Evolutionary conservation across 2,888 invertebrate genomes (phyloP).

Genomic region (Leptinotarsa haldemani): DNA sequence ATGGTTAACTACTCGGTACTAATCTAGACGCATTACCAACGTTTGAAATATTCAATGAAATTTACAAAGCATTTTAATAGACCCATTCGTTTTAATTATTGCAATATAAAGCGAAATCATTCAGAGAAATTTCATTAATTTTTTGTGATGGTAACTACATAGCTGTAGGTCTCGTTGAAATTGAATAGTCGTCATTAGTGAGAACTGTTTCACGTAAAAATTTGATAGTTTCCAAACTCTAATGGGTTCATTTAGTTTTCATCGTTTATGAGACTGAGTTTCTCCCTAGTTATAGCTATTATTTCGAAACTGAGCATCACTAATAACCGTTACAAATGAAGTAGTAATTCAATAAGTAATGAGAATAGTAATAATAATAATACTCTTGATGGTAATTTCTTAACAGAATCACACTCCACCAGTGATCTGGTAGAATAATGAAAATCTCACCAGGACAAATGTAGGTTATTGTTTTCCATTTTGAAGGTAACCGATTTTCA

Average conservation of each 20-base stretch:
- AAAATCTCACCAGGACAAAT: no score
- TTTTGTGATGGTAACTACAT: not conserved
- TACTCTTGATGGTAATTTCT: no score
- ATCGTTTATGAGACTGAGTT: not conserved
- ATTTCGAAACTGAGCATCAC: not conserved
- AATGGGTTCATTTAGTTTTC: not conserved
- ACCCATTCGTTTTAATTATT: conserved; percentile 3
- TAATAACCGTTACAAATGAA: not conserved
- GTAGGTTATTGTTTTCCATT: not conserved
- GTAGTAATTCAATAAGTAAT: not conserved
- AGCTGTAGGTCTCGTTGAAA: not conserved
- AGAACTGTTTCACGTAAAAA: not conserved
- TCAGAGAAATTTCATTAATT: not conserved
- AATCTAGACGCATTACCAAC: conserved; percentile 21
- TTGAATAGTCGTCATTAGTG: conserved; percentile 5
- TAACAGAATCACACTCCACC: no score
- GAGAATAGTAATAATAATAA: not conserved
- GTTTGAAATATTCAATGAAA: conserved; percentile 9
- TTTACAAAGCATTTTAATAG: not conserved
- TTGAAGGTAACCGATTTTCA: no score
- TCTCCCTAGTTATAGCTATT: not conserved
- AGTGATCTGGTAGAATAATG: no score
- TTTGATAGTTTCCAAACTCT: not conserved
- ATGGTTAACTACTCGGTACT: conserved; percentile 22
- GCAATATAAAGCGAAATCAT: not conserved